phyloP scores from a whole-genome alignment of 2,113 vertebrate species.

The Dascyllus trimaculatus region DNA sequence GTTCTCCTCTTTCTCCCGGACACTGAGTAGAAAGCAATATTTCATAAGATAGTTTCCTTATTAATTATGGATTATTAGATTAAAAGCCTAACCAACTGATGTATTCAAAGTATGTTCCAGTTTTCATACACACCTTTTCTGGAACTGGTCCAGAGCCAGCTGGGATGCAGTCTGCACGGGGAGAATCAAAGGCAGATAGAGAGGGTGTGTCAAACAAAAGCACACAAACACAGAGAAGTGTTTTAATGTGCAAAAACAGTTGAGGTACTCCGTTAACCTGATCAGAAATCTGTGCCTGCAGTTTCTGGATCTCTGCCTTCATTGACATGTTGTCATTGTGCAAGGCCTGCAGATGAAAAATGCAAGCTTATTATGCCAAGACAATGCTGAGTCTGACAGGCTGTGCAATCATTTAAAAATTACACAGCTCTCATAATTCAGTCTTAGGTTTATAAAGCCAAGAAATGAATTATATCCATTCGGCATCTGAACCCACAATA shows the following conservation, averaged over 20 bases:
- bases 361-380: background rate
- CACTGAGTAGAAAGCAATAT: conserved; percentile 70
- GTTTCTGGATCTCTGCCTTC: conserved; percentile 91
- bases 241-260: background rate
- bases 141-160: conserved; percentile 81
- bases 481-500: background rate
- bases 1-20: conserved; percentile 93
- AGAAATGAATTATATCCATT: conserved; percentile 5
- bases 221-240: background rate
- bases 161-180: conserved; percentile 76
- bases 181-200: conserved; percentile 22
- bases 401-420: background rate
- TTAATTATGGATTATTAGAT: background rate
- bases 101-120: conserved; percentile 2
- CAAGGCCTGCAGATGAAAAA: conserved; percentile 85
- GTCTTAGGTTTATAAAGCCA: background rate
- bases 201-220: conserved; percentile 27
- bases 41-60: background rate
- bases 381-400: background rate
- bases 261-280: conserved; percentile 83
- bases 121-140: conserved; percentile 79
- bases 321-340: conserved; percentile 92
- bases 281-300: conserved; percentile 92
- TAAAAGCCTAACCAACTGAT: conserved; percentile 1
- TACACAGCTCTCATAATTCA: background rate